phyloP scores from a whole-genome alignment of 2,797 vertebrate species.

The Fringilla coelebs region DNA sequence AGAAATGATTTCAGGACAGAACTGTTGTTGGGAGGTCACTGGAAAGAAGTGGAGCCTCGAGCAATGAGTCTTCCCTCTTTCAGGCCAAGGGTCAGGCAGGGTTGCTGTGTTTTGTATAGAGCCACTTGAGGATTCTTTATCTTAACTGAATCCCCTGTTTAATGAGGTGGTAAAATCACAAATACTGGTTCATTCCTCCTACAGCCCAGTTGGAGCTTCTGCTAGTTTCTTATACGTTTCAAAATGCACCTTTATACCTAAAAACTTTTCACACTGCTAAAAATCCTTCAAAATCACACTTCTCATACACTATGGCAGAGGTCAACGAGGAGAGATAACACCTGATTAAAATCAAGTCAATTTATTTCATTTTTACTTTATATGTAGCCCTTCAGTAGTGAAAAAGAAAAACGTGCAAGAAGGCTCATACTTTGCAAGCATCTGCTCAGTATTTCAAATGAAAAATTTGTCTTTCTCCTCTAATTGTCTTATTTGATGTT shows the following conservation, averaged over 20 bases:
- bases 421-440: not conserved
- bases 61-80: not conserved
- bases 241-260: not conserved
- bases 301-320: not conserved
- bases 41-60: conserved; percentile 7
- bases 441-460: not conserved
- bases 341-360: not conserved
- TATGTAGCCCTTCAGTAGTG: not conserved
- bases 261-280: not conserved
- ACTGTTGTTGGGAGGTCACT: conserved; percentile 11
- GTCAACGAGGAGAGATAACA: not conserved
- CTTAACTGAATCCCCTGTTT: not conserved
- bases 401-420: not conserved
- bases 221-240: not conserved
- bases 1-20: conserved; percentile 15
- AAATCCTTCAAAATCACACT: not conserved
- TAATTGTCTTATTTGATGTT: not conserved
- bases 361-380: not conserved
- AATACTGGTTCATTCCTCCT: not conserved
- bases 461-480: not conserved
- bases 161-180: not conserved
- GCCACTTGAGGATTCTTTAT: not conserved
- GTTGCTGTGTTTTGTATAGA: not conserved
- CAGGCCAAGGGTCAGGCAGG: not conserved
- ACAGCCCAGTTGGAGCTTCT: not conserved